A percentile compares a stretch with the other conserved stretches of the same genome.
phyloP scores from a whole-genome alignment of 2,113 vertebrate species.

The Alligator mississippiensis region DNA sequence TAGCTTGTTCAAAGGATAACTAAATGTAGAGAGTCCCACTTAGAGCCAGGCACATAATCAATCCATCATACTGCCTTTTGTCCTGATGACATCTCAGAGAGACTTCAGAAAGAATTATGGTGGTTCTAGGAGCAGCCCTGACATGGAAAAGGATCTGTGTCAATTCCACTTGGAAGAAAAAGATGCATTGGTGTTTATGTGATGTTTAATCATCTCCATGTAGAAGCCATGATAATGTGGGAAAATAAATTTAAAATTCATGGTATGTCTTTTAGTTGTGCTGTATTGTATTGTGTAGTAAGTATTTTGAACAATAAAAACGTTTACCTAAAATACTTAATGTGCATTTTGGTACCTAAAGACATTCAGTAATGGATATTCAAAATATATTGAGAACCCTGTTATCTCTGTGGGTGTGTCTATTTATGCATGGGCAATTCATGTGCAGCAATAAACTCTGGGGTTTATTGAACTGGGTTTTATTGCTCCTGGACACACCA shows the following conservation, averaged over 20 bases:
- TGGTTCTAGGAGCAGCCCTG: neutral
- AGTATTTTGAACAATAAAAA: neutral
- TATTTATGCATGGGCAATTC: too few relatives aligned
- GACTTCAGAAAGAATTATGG: neutral
- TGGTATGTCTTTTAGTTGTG: neutral
- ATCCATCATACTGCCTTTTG: neutral
- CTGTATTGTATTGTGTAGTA: neutral
- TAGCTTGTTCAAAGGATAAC: rapidly evolving
- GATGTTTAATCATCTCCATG: neutral
- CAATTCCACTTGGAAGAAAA: neutral
- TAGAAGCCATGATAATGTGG: neutral
- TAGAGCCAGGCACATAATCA: neutral
- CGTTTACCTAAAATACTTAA: neutral
- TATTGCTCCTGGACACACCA: too few relatives aligned
- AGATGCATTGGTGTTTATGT: neutral
- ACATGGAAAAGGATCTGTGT: neutral
- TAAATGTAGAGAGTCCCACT: neutral
- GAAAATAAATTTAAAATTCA: neutral
- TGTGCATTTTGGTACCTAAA: too few relatives aligned
- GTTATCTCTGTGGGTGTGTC: too few relatives aligned
- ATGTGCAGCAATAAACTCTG: too few relatives aligned
- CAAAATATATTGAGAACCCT: too few relatives aligned
- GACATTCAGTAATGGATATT: too few relatives aligned
- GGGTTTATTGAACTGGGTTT: too few relatives aligned
- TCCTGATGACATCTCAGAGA: neutral